Evolutionary conservation across 2,888 invertebrate species (phyloP).

Genomic region (Biston betularia): DNA sequence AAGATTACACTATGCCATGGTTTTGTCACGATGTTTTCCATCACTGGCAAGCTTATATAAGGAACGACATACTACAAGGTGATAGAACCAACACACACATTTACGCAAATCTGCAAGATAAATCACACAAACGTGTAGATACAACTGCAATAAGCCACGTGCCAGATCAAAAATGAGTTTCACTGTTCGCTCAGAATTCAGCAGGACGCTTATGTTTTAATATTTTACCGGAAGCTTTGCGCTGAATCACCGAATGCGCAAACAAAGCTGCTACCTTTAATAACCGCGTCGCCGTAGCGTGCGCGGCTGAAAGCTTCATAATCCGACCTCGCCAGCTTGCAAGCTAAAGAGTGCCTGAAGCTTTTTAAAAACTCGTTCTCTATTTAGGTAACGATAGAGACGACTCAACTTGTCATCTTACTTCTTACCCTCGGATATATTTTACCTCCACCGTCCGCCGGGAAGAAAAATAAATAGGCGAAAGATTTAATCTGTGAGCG

Average conservation of each 20-base stretch:
- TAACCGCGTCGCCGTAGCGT: slow-evolving; percentile 71
- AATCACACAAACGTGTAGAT: slow-evolving; percentile 28
- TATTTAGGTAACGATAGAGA: slow-evolving; percentile 75
- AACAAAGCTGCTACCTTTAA: slow-evolving; percentile 77
- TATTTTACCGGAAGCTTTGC: slow-evolving; percentile 75
- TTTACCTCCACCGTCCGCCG: slow-evolving; percentile 67
- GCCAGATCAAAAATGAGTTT: slow-evolving; percentile 51
- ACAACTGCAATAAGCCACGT: slow-evolving; percentile 26
- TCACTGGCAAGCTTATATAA: no score
- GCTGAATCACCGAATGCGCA: slow-evolving; percentile 75
- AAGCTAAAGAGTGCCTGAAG: slow-evolving; percentile 58
- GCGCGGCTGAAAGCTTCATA: slow-evolving; percentile 73
- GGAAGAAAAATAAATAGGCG: slow-evolving; percentile 77
- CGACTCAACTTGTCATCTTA: slow-evolving; percentile 75
- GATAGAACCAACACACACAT: background rate
- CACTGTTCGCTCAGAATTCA: slow-evolving; percentile 56
- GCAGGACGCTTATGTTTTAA: slow-evolving; percentile 71
- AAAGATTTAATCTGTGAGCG: slow-evolving; percentile 81
- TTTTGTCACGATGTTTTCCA: no score
- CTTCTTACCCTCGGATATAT: slow-evolving; percentile 68
- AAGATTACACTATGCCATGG: no score
- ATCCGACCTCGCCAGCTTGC: slow-evolving; percentile 67
- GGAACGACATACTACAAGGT: background rate
- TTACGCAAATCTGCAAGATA: background rate
- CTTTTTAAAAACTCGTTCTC: slow-evolving; percentile 72